Evolutionary conservation across 2,797 vertebrate genomes (phyloP).

Genomic region (Phyllotis vaccarum): DNA sequence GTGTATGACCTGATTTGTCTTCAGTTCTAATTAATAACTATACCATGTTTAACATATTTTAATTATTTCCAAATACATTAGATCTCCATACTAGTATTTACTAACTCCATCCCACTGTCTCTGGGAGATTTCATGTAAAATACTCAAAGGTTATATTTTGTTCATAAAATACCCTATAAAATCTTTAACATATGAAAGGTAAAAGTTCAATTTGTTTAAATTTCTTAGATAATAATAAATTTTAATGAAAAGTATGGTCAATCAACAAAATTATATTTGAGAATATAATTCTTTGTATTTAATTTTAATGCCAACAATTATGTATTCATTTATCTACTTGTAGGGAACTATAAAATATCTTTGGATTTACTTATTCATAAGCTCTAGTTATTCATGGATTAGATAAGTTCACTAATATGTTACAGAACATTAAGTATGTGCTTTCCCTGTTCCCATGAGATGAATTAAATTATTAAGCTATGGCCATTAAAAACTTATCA

Average conservation of each 20-base stretch:
- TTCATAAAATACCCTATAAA: not conserved
- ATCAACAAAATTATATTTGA: slow-evolving; percentile 30
- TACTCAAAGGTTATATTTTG: not conserved
- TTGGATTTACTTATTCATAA: slow-evolving; percentile 61
- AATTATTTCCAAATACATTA: not conserved
- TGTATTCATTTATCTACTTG: not conserved
- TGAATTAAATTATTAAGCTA: slow-evolving; percentile 87
- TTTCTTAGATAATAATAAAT: not conserved
- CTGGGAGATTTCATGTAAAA: not conserved
- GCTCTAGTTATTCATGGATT: slow-evolving; percentile 54
- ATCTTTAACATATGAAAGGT: not conserved
- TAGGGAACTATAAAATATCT: not conserved
- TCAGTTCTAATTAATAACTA: not conserved
- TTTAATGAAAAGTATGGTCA: not conserved
- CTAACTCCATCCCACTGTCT: not conserved
- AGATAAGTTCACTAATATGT: slow-evolving; percentile 84
- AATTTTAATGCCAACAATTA: slow-evolving; percentile 38
- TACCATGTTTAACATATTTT: not conserved
- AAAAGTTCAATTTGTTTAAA: not conserved
- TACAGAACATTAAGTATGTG: slow-evolving; percentile 86
- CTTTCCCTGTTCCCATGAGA: slow-evolving; percentile 86
- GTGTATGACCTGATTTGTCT: not conserved
- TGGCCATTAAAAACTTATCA: slow-evolving; percentile 86
- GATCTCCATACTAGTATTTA: not conserved
- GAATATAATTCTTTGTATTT: not conserved